Evolutionary conservation across 2,797 vertebrate genomes (phyloP), one percentile per base, ranked within the genome.

Genomic region (Octomys mimax): DNA sequence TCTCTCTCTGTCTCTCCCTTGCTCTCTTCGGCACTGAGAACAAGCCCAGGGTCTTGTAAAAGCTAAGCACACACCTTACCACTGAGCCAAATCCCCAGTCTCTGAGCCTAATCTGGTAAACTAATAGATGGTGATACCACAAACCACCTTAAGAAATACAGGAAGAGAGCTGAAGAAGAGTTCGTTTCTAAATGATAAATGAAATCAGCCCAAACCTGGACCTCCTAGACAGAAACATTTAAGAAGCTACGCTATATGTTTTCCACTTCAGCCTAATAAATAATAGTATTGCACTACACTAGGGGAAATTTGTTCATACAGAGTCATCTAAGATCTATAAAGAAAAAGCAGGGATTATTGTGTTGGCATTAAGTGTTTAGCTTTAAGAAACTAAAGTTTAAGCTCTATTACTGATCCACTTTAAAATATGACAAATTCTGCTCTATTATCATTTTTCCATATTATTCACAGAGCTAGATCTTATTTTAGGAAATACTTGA

Each of bases 401-500:
- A 61, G 26, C 49, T 94, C 39, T 89, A 70, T 94, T 96, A 39
- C 59, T 92, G 93, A 71, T 61, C 36, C 87, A 91, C 89, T 93
- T 87, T 22, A 92, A 94, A 94, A 92, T 46, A 71, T 85, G 93
- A 46, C 71, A 95, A 93, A 90, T 85, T 78, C 54, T 57, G 49
- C 36, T 85, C 57, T 91, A 80, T 87, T 46, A 39, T 93, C 89
- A 75, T 81, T 97, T 93, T 92, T 42, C 54, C 39, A 12, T 92
- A 11, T 93, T 96, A 36, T 66, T 96, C 95, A 89, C 71, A 90
- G 71, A 90, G 71, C 86, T 89, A 33, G 62, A 91, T 24, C 39
- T 66, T 89, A 87, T 91, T 97, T 96, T 94, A 84, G 54, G 49
- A 94, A 95, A 84, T 84, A 49, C 33, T 87, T 93, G 71, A 54